phyloP scores from a whole-genome alignment of 2,888 invertebrate genomes.

The Leucania comma region DNA sequence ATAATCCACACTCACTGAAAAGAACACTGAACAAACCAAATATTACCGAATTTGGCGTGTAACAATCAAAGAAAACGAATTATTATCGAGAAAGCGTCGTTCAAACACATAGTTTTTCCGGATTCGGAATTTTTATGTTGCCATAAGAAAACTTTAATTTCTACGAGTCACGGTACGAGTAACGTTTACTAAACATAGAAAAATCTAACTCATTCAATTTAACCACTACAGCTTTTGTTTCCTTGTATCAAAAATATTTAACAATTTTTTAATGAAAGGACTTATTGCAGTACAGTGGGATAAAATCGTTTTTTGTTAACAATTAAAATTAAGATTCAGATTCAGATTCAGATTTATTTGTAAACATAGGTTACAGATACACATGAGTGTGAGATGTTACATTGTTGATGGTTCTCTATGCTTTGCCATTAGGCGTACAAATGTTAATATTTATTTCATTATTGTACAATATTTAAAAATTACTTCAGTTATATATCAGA shows the following conservation, averaged over 20 bases:
- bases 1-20: constrained; percentile 70
- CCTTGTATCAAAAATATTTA: neutral
- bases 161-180: neutral
- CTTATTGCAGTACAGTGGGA: no score
- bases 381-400: no score
- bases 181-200: no score
- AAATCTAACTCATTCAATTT: no score
- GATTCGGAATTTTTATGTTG: constrained; percentile 66
- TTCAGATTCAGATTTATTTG: no score
- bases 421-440: no score
- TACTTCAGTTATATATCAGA: no score
- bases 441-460: no score
- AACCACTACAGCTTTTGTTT: neutral
- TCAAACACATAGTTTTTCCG: constrained; percentile 72
- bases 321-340: neutral
- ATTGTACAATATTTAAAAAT: no score
- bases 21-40: constrained; percentile 70
- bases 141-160: constrained; percentile 36
- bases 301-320: neutral
- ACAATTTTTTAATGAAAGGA: no score
- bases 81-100: constrained; percentile 78
- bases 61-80: constrained; percentile 73
- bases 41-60: constrained; percentile 67
- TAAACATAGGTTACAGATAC: no score
- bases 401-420: no score